These are phyloP conservation scores for Rhadinocentrus ornatus DNA, from an alignment of 2,797 vertebrate genomes.

Conservation along the genomic window DNA sequence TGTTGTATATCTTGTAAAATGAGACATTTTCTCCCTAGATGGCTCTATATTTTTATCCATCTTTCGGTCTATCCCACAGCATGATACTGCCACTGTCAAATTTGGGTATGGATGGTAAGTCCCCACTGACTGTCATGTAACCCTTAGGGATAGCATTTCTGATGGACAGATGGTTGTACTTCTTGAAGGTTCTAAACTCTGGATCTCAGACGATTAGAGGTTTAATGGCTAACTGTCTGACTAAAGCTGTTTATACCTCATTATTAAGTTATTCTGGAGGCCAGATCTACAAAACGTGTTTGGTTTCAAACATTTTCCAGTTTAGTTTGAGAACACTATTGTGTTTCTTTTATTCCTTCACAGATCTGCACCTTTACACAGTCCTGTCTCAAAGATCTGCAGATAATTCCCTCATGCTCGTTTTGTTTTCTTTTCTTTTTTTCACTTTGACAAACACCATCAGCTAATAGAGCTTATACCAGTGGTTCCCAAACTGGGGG, in stretches of 20 bases:
- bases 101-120: neutral
- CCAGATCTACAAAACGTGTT: neutral
- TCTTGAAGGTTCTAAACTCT: neutral
- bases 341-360: neutral
- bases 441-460: too few relatives aligned
- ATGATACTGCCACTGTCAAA: neutral
- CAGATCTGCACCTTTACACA: neutral
- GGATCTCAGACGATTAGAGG: neutral
- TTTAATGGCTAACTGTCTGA: too few relatives aligned
- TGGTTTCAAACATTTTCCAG: neutral
- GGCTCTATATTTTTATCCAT: neutral
- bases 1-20: neutral
- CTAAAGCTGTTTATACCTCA: neutral
- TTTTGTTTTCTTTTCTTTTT: too few relatives aligned
- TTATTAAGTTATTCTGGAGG: too few relatives aligned
- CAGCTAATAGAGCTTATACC: neutral
- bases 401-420: too few relatives aligned
- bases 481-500: too few relatives aligned
- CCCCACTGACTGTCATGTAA: neutral
- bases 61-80: neutral
- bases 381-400: neutral
- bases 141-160: neutral
- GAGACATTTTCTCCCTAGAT: neutral
- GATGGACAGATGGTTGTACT: neutral
- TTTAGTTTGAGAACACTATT: neutral